Evolutionary conservation across 2,888 invertebrate species (phyloP).

Genomic region (Scaptomyza flava): DNA sequence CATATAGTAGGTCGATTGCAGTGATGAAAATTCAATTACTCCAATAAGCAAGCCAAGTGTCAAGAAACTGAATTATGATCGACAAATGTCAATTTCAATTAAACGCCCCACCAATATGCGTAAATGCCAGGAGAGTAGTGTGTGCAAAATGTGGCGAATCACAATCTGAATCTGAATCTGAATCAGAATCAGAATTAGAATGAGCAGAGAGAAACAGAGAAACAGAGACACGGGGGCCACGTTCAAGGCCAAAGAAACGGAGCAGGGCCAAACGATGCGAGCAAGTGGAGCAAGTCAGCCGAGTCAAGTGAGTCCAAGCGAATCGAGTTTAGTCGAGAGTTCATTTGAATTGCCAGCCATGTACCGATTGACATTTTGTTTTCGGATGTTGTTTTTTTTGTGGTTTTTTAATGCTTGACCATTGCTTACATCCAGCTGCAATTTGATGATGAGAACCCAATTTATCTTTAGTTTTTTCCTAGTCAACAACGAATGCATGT

Average conservation of each 20-base stretch:
- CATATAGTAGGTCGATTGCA: conserved; percentile 32
- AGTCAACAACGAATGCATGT: no score
- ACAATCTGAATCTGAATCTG: conserved; percentile 10
- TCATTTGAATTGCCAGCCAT: conserved; percentile 44
- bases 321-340: conserved; percentile 14
- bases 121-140: conserved; percentile 11
- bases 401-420: not conserved
- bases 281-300: conserved; percentile 36
- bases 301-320: conserved; percentile 40
- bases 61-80: conserved; percentile 57
- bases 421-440: no score
- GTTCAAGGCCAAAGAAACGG: conserved; percentile 51
- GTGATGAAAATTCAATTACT: conserved; percentile 65
- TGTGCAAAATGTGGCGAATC: conserved; percentile 32
- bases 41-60: conserved; percentile 61
- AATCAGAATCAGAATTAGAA: conserved; percentile 15
- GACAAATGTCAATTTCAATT: conserved; percentile 67
- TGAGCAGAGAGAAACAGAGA: not conserved
- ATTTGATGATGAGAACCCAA: no score
- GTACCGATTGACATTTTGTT: conserved; percentile 23
- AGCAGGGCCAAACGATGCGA: conserved; percentile 29
- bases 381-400: not conserved
- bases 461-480: no score
- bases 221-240: conserved; percentile 3
- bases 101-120: conserved; percentile 49